Evolutionary conservation across 37 sponge, comb jelly and placozoan species (phyloP).

Genomic region (Dysidea cf. avara): DNA sequence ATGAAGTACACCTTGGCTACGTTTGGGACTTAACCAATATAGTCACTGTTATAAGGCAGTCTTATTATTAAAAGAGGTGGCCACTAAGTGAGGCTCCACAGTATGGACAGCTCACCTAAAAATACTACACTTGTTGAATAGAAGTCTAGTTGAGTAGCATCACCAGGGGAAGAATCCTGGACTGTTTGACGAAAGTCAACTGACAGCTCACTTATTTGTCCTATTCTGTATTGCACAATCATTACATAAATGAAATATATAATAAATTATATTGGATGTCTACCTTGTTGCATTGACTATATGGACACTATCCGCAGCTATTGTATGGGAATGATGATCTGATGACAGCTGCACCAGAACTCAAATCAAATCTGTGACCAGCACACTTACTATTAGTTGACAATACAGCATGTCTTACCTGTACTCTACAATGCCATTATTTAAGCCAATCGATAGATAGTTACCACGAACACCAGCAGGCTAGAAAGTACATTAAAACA

Average conservation of each 20-base stretch:
- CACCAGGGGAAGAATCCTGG: constrained; percentile 15
- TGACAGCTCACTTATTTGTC: constrained; percentile 8
- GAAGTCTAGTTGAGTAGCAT: background rate
- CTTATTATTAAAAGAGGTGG: background rate
- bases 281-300: constrained; percentile 41
- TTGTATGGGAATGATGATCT: too few relatives aligned
- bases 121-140: constrained; percentile 24
- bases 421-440: constrained; percentile 13
- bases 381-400: too few relatives aligned
- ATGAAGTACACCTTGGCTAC: too few relatives aligned
- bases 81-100: too few relatives aligned
- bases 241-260: background rate
- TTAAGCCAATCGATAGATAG: constrained; percentile 39
- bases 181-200: constrained; percentile 28
- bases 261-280: background rate
- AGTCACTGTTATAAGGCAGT: too few relatives aligned
- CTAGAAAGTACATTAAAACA: background rate
- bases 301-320: constrained; percentile 29
- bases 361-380: constrained; percentile 63
- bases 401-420: too few relatives aligned
- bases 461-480: constrained; percentile 2
- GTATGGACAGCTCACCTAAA: constrained; percentile 18
- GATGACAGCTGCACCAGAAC: constrained; percentile 26
- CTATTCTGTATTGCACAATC: constrained; percentile 20
- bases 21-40: too few relatives aligned